Evolutionary conservation across 1,140 invertebrate species (phyloP).

Genomic region (Saxidomus purpurata): DNA sequence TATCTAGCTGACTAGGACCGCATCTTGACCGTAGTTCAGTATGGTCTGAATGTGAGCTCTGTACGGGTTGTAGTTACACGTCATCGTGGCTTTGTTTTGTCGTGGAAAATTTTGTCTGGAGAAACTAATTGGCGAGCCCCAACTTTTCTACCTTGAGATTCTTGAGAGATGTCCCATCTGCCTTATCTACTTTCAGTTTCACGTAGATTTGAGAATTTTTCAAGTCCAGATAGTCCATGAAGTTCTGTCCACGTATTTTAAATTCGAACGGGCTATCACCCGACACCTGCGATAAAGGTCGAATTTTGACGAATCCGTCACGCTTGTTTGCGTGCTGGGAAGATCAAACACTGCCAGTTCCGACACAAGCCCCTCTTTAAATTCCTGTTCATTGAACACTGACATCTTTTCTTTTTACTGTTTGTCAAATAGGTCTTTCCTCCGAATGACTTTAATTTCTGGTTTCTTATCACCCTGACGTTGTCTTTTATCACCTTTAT

Average conservation of each 20-base stretch:
- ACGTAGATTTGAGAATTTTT: constrained; percentile 45
- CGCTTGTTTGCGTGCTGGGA: constrained; percentile 58
- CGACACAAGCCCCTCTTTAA: constrained; percentile 25
- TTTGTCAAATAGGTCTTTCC: neutral
- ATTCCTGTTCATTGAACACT: constrained; percentile 35
- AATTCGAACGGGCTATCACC: constrained; percentile 11
- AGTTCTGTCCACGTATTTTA: constrained; percentile 56
- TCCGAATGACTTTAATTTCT: neutral
- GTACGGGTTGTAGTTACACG: too few relatives aligned
- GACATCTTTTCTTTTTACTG: constrained; percentile 32
- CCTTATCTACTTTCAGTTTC: constrained; percentile 46
- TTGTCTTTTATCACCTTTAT: neutral
- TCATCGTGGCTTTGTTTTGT: too few relatives aligned
- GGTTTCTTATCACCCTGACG: neutral
- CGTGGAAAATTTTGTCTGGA: constrained; percentile 56
- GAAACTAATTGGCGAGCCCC: constrained; percentile 56
- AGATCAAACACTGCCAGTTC: constrained; percentile 50
- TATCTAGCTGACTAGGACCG: neutral
- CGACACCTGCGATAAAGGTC: constrained; percentile 26
- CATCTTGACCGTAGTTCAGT: constrained; percentile 6
- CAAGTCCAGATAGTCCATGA: constrained; percentile 61
- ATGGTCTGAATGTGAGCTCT: constrained; percentile 54
- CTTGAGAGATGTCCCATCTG: constrained; percentile 16
- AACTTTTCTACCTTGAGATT: neutral
- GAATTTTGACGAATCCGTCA: constrained; percentile 45